Evolutionary conservation across 2,888 invertebrate genomes (phyloP).

Genomic region (Lasioglossum zephyrum): DNA sequence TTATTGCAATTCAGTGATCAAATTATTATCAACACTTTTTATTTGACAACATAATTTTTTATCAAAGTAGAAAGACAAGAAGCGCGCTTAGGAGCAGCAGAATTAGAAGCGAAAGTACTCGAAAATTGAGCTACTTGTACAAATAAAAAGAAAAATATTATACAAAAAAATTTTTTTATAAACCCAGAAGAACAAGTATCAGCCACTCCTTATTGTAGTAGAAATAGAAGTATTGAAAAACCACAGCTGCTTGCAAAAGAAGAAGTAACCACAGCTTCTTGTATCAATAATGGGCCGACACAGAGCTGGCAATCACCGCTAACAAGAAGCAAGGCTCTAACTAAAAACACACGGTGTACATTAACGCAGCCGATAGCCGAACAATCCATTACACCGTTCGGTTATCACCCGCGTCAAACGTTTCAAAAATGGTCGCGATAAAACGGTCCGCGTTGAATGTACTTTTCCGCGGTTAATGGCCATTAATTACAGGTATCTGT

Average conservation of each 20-base stretch:
- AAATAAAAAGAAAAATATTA: neutral
- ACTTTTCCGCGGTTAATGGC: constrained; percentile 18
- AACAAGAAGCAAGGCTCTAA: neutral
- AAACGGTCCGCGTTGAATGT: constrained; percentile 9
- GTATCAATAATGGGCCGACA: neutral
- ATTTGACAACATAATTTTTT: too few relatives aligned
- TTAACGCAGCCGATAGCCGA: constrained; percentile 1
- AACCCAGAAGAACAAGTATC: neutral
- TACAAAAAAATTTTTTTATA: neutral
- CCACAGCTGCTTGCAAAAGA: neutral
- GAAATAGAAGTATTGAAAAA: neutral
- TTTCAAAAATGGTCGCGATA: constrained; percentile 5
- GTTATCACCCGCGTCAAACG: constrained; percentile 17
- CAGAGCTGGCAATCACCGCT: neutral
- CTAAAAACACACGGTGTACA: neutral
- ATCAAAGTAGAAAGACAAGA: too few relatives aligned
- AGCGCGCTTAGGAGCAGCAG: too few relatives aligned
- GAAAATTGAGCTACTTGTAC: neutral
- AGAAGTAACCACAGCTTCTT: neutral
- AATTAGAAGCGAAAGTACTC: too few relatives aligned
- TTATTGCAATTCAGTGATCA: too few relatives aligned
- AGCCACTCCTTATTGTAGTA: neutral
- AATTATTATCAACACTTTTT: too few relatives aligned
- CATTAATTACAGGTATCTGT: constrained; percentile 41
- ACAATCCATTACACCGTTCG: constrained; percentile 1